Evolutionary conservation across 2,113 vertebrate species (phyloP), one percentile per base, ranked within the genome.

Genomic region (Bostrychus sinensis): DNA sequence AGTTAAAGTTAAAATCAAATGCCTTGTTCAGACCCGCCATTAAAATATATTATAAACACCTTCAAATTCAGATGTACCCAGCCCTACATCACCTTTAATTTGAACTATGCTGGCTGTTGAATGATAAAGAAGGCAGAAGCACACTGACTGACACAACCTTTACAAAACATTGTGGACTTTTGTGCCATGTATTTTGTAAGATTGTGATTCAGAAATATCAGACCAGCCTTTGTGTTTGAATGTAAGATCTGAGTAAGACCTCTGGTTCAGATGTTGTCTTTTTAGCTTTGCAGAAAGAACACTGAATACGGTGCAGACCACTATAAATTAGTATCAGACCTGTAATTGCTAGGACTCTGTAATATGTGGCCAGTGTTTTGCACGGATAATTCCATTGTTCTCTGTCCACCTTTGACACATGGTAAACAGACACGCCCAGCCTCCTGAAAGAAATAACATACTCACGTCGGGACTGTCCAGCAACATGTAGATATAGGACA

Each of bases 281-380:
- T 26, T 32, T 56, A 34, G 43, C 59, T 66, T 22, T 61, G 57
- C 72, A 54, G 53, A 71, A 75, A 25, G 34, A 50, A 37, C 64
- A 54, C 70, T 82, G 37, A 58, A 62, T 70, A 75, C 56, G 75
- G 66, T 36, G 55, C 14, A 75, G 70, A 87, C 78, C 75, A 80
- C 79, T 78, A 71, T 84, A 82, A 89, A 90, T 89, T 82, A 89
- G 88, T 83, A 88, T 89, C 73, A 88, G 86, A 57, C 81, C 60
- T 46, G 51, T 69, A 68, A 70, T 39, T 50, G 57, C 53, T 42
- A 9, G 57, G 70, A 28, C 67, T 82, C 75, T 83, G 46, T 78
- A 78, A 77, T 77, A 76, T 43, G 38, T 38, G 71, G 66, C 66
- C 63, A 65, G 80, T 61, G 77, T 86, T 89, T 84, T 76, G 81